These are phyloP conservation scores for Onychomys leucogaster DNA, from an alignment of 2,797 vertebrate species.

Conservation along the genomic window DNA sequence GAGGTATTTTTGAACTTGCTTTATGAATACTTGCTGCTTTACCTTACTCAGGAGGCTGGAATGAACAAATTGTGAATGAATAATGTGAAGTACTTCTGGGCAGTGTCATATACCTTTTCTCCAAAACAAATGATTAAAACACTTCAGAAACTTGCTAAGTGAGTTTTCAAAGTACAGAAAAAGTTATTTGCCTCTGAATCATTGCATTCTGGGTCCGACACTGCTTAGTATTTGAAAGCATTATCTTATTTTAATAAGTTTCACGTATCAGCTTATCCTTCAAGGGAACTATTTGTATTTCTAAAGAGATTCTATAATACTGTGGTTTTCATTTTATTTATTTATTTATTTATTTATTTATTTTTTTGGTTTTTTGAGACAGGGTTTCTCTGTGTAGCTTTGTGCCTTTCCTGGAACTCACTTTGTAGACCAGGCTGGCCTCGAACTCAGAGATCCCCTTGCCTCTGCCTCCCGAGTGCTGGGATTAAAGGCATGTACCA, in stretches of 20 bases:
- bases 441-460: no score
- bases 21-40: constrained; percentile 4
- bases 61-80: neutral
- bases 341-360: no score
- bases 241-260: neutral
- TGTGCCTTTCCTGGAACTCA: no score
- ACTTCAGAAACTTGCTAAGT: constrained; percentile 35
- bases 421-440: no score
- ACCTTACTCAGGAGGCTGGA: neutral
- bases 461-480: no score
- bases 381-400: no score
- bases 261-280: neutral
- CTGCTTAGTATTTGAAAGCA: constrained; percentile 6
- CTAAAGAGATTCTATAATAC: constrained; percentile 55
- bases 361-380: no score
- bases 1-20: neutral
- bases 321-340: constrained; percentile 60
- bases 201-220: neutral
- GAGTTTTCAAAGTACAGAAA: constrained; percentile 43
- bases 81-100: neutral
- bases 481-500: no score
- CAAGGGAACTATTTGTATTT: constrained; percentile 38
- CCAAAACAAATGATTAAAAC: constrained; percentile 58
- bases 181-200: constrained; percentile 21
- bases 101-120: neutral